Conservation (phyloP, 2,888 invertebrate species). For the Lasioglossum zephyrum region DNA sequence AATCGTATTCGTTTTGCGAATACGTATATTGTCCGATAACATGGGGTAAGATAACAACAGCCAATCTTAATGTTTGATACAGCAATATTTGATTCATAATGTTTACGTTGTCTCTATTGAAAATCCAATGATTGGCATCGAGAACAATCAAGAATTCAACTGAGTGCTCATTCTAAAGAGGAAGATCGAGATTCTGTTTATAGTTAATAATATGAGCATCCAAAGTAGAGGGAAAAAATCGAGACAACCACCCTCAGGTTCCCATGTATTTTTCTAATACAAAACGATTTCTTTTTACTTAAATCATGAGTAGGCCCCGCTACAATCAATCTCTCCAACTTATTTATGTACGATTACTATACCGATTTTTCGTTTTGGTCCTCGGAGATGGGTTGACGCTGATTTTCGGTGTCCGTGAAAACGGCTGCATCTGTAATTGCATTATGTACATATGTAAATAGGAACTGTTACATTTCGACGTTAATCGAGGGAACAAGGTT, state of each 20-base stretch:
- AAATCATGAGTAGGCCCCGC: too few relatives aligned
- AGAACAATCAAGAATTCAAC: background rate
- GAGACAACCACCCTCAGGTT: too few relatives aligned
- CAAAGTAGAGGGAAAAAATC: too few relatives aligned
- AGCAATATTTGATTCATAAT: background rate
- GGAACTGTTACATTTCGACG: background rate
- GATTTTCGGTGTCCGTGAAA: slow-evolving; percentile 25
- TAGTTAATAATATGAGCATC: too few relatives aligned
- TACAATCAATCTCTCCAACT: too few relatives aligned
- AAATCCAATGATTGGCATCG: background rate
- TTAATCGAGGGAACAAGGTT: background rate
- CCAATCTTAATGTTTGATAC: background rate
- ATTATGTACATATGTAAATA: background rate
- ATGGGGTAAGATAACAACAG: background rate
- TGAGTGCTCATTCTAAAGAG: too few relatives aligned
- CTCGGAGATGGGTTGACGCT: slow-evolving; percentile 13
- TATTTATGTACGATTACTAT: background rate
- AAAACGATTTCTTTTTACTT: too few relatives aligned
- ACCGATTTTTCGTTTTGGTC: slow-evolving; percentile 40
- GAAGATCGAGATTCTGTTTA: too few relatives aligned
- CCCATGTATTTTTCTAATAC: too few relatives aligned
- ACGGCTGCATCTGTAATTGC: slow-evolving; percentile 49
- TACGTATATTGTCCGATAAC: background rate
- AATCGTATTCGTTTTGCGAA: background rate
- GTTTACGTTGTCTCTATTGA: background rate